These are phyloP conservation scores for Macquaria ambigua DNA, from an alignment of 2,113 vertebrate genomes.

Conservation along the genomic window DNA sequence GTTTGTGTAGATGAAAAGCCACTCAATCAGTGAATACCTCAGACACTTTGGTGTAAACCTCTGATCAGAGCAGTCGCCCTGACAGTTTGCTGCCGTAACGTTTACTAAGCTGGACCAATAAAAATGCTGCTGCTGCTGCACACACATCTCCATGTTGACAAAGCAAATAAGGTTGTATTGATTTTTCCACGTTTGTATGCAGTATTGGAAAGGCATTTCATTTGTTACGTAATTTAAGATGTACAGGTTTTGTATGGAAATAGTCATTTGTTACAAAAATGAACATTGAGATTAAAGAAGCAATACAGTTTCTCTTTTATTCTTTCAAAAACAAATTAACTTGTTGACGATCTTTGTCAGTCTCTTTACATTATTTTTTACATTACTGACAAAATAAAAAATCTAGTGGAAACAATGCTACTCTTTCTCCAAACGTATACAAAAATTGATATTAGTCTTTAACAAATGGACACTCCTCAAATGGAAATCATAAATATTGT, in stretches of 20 bases:
- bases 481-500: constrained; percentile 39
- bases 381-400: constrained; percentile 31
- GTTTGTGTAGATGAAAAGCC: constrained; percentile 6
- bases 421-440: not conserved
- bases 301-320: not conserved
- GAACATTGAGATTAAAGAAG: constrained; percentile 41
- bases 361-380: not conserved
- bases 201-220: not conserved
- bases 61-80: not conserved
- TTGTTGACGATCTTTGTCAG: not conserved
- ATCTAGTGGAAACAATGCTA: not conserved
- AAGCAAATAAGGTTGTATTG: not conserved
- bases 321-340: constrained; percentile 11
- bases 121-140: constrained; percentile 23
- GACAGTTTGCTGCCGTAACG: not conserved
- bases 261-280: constrained; percentile 53
- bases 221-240: constrained; percentile 66
- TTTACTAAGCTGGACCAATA: constrained; percentile 19
- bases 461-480: not conserved
- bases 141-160: not conserved
- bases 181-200: constrained; percentile 22
- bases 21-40: constrained; percentile 64
- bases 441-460: constrained; percentile 21
- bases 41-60: constrained; percentile 23
- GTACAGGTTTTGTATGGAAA: constrained; percentile 70